phyloP scores from a whole-genome alignment of 2,113 vertebrate species.

The Psephotus haematonotus region DNA sequence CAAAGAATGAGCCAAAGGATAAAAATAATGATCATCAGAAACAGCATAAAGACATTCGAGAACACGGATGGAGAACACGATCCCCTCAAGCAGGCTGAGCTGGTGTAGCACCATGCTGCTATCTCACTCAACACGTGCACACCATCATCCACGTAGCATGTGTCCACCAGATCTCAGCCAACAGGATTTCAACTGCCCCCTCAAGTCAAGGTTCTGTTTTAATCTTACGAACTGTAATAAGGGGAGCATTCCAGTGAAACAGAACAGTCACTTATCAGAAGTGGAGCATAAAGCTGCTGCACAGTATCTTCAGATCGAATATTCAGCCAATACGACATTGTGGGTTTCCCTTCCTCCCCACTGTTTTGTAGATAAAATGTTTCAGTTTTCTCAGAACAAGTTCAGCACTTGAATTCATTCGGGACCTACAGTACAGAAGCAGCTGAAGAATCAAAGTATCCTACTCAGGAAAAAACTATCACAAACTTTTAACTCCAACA shows the following conservation, averaged over 20 bases:
- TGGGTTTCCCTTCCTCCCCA: not conserved
- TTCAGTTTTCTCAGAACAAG: not conserved
- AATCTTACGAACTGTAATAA: not conserved
- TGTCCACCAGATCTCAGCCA: not conserved
- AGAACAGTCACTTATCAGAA: not conserved
- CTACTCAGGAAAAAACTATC: not conserved
- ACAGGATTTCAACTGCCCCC: not conserved
- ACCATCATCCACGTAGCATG: accelerated
- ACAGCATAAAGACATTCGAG: not conserved
- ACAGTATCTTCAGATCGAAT: not conserved
- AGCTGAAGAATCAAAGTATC: not conserved
- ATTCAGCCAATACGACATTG: not conserved
- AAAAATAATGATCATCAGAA: not conserved
- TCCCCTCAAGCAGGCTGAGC: not conserved
- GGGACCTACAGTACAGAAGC: not conserved
- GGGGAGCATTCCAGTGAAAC: not conserved
- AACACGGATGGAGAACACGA: not conserved
- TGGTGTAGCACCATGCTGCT: not conserved
- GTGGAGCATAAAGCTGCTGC: not conserved
- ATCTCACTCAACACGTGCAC: accelerated
- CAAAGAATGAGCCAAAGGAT: not conserved
- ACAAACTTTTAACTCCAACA: not conserved
- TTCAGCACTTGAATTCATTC: not conserved
- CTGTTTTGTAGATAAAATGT: not conserved
- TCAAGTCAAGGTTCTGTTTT: not conserved